Base-by-base conservation (phyloP, 37 sponge, comb jelly and placozoan genomes). In the Geodia barretti region DNA sequence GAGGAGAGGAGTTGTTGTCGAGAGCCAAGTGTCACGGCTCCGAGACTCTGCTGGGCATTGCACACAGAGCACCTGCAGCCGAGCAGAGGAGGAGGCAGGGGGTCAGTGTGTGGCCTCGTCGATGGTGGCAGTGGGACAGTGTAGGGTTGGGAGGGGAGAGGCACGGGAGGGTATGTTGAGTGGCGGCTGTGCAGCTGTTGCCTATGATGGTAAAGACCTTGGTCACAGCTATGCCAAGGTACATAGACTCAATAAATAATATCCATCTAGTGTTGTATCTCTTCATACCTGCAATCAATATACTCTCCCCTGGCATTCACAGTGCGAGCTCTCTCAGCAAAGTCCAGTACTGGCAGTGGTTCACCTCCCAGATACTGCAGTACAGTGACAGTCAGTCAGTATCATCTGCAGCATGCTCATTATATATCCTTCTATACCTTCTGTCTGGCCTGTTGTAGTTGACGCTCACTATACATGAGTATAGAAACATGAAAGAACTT, bases 41-140 rank as follows among this genome's bases (percentile, higher is more conserved):
- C 91, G 4, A 94, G 79, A 59, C 86, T 90, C 81, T 94, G 95
- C 43, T 81, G 75, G 21, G 82, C 68, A 19, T 84, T 86, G 38
- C 95, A 95, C n/a, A 80, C 86, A 0, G 96, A 92, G 79, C 96
- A 95, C 40, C 36, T 67, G 82, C 96, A 95, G 38, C 93, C 96
- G 7, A 39, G 21, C 66, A 95, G 73, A 21, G 91, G 82, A 29
- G 96, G 96, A 20, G 96, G 93, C 20, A 95, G 87, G 39, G 90
- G 58, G 64, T 82, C 80, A n/a, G 28, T 28, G 33, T 66, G 64
- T 21, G 84, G 41, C 24, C 31, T 42, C 60, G 66, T 43, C 9
- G 29, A 33, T 9, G 43, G 39, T 2, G 77, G 85, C 29, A 41
- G 67, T 30, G 85, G 60, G 0, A 19, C 8, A 42, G 68, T 33